Conservation (phyloP, 1,140 invertebrate genomes). For the Drosophila simulans region DNA sequence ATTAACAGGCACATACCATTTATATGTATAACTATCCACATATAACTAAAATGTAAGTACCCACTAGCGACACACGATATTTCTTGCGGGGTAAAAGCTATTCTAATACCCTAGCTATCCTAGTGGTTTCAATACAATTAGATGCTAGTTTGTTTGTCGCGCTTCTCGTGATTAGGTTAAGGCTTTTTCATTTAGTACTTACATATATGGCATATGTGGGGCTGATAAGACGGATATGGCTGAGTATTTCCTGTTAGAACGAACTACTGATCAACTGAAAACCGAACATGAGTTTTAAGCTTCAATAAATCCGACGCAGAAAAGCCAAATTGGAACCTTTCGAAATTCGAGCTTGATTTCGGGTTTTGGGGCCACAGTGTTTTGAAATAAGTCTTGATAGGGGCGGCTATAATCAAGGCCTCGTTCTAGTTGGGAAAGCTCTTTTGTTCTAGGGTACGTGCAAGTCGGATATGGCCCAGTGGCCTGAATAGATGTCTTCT, state of each 20-base stretch:
- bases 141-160: slow-evolving; percentile 63
- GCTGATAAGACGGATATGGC: slow-evolving; percentile 76
- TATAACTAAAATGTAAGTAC: too few relatives aligned
- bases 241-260: slow-evolving; percentile 80
- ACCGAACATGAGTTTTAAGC: slow-evolving; percentile 25
- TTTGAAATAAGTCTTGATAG: slow-evolving; percentile 56
- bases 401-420: slow-evolving; percentile 37
- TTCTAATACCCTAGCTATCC: background rate
- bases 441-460: slow-evolving; percentile 6
- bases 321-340: slow-evolving; percentile 66
- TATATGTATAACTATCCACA: too few relatives aligned
- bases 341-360: slow-evolving; percentile 51
- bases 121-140: slow-evolving; percentile 18
- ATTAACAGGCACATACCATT: too few relatives aligned
- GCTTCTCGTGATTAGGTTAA: slow-evolving; percentile 76
- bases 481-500: slow-evolving; percentile 29
- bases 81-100: slow-evolving; percentile 6
- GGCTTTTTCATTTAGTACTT: slow-evolving; percentile 69
- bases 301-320: slow-evolving; percentile 65
- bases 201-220: slow-evolving; percentile 22
- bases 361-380: slow-evolving; percentile 53
- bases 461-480: slow-evolving; percentile 47
- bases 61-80: too few relatives aligned
- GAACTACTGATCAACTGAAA: slow-evolving; percentile 24
- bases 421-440: slow-evolving; percentile 5